Conservation (phyloP, 2,797 vertebrate species). For the Dendrocincla tyrannina region DNA sequence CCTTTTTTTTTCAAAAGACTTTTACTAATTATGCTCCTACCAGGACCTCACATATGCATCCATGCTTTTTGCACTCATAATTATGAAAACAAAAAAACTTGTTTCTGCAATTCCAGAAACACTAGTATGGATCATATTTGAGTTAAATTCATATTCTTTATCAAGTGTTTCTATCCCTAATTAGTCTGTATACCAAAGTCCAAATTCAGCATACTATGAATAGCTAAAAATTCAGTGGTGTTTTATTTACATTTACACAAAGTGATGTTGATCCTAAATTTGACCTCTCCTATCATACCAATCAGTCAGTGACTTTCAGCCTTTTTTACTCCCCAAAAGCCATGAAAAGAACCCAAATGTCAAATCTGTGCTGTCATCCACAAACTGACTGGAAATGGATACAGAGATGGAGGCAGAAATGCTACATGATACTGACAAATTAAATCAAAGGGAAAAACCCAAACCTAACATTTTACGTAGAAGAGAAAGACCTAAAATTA, state of each 20-base stretch:
- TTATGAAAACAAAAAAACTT: background rate
- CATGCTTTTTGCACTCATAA: background rate
- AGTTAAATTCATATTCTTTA: background rate
- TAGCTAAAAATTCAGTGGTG: background rate
- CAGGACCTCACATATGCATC: background rate
- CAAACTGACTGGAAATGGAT: background rate
- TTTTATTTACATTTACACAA: background rate
- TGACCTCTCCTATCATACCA: background rate
- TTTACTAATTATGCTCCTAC: background rate
- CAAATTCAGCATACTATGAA: background rate
- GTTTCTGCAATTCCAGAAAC: background rate
- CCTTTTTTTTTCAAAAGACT: background rate
- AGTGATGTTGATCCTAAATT: background rate
- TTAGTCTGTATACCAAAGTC: background rate
- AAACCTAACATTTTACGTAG: background rate
- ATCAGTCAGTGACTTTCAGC: background rate
- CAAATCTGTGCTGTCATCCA: background rate
- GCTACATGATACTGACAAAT: slow-evolving; percentile 21
- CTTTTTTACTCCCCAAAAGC: background rate
- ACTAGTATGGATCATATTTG: background rate
- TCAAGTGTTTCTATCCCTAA: background rate
- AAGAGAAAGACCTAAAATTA: slow-evolving; percentile 10
- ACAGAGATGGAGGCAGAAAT: background rate
- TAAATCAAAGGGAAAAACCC: background rate
- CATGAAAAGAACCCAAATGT: background rate